These are phyloP conservation scores for Muscina levida DNA, from an alignment of 2,888 invertebrate species.

Conservation along the genomic window DNA sequence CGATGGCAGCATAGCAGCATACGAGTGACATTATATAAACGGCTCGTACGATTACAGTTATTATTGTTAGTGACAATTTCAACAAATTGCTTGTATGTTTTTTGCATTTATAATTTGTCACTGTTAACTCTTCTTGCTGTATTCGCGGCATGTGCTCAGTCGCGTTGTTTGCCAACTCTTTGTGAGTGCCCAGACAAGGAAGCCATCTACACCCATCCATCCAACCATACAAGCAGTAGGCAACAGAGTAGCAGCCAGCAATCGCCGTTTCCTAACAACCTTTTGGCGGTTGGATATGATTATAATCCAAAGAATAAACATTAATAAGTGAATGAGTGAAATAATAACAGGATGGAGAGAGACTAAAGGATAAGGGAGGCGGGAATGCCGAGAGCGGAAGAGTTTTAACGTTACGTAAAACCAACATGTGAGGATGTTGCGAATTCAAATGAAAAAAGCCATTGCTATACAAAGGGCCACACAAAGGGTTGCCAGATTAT, in stretches of 20 bases:
- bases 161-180: conserved; percentile 17
- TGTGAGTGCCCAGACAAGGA: background rate
- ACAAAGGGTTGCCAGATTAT: conserved; percentile 9
- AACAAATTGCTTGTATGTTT: conserved; percentile 60
- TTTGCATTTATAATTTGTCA: conserved; percentile 57
- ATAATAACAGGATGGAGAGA: conserved; percentile 18
- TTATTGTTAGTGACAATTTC: conserved; percentile 58
- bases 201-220: conserved; percentile 1
- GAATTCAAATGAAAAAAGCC: conserved; percentile 27
- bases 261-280: conserved; percentile 14
- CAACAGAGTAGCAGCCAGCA: no score
- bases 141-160: background rate
- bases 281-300: conserved; percentile 44
- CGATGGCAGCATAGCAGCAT: background rate
- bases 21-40: conserved; percentile 49
- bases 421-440: conserved; percentile 22
- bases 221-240: background rate
- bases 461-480: conserved; percentile 2
- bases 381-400: background rate
- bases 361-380: no score
- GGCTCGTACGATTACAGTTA: conserved; percentile 56
- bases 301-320: conserved; percentile 62
- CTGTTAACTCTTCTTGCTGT: conserved; percentile 43
- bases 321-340: conserved; percentile 49
- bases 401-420: no score